Conservation (phyloP, 2,888 invertebrate species). For the Ichneumoninae sp. region DNA sequence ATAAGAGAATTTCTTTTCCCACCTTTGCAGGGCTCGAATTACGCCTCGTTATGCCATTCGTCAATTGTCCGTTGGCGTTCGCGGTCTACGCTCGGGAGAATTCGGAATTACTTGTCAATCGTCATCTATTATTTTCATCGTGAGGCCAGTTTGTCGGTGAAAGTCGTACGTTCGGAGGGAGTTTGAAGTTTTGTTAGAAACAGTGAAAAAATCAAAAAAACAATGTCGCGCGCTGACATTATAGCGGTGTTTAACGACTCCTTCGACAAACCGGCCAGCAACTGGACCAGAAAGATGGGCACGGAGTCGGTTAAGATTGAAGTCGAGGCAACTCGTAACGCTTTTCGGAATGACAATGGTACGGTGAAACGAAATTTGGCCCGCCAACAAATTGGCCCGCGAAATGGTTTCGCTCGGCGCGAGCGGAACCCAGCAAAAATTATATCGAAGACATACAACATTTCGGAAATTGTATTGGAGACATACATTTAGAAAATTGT, state of each 20-base stretch:
- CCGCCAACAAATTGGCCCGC: no score
- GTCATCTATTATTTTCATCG: background rate
- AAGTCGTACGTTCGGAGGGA: background rate
- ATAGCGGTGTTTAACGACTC: conserved; percentile 53
- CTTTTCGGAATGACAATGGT: conserved; percentile 53
- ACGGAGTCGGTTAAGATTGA: conserved; percentile 70
- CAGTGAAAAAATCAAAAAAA: background rate
- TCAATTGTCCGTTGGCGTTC: conserved; percentile 24
- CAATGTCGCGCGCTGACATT: conserved; percentile 47
- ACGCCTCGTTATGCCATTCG: conserved; percentile 47
- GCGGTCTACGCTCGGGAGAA: conserved; percentile 5
- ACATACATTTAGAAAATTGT: no score
- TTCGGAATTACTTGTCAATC: background rate
- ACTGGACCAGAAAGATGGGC: conserved; percentile 19
- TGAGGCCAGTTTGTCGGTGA: background rate
- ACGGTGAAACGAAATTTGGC: background rate
- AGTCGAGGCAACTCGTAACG: conserved; percentile 69
- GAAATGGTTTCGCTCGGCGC: no score
- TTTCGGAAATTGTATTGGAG: no score
- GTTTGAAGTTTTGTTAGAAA: background rate
- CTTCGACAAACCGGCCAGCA: conserved; percentile 8
- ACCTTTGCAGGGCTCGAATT: conserved; percentile 34
- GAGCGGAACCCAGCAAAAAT: no score
- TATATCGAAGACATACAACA: no score
- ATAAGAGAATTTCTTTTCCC: conserved; percentile 17